Conservation (phyloP, 2,797 vertebrate species). For the Smutsia gigantea region DNA sequence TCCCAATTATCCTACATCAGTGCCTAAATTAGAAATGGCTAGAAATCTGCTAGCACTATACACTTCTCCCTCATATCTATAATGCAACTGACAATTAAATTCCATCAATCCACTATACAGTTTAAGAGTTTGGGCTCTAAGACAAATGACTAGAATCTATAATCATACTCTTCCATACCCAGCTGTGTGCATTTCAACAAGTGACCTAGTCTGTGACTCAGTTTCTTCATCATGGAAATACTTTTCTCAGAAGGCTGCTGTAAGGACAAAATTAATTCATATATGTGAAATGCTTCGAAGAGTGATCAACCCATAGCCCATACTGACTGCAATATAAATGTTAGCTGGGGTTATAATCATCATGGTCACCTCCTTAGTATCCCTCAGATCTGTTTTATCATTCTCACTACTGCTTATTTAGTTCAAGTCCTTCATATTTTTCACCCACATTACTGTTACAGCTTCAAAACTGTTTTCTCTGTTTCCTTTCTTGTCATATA, state of each 20-base stretch:
- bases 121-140: background rate
- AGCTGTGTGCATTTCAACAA: background rate
- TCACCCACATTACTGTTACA: background rate
- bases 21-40: background rate
- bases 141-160: background rate
- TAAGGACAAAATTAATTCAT: background rate
- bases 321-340: background rate
- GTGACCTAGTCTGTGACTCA: background rate
- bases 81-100: background rate
- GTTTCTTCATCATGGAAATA: background rate
- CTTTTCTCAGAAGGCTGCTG: background rate
- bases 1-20: background rate
- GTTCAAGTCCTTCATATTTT: background rate
- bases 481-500: background rate
- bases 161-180: background rate
- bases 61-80: background rate
- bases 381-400: background rate
- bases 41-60: background rate
- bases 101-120: background rate
- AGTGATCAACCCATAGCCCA: background rate
- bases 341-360: background rate
- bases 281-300: background rate
- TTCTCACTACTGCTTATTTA: background rate
- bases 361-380: background rate
- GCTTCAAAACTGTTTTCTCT: background rate